Conservation (phyloP, 2,113 vertebrate genomes). For the Fukomys damarensis region DNA sequence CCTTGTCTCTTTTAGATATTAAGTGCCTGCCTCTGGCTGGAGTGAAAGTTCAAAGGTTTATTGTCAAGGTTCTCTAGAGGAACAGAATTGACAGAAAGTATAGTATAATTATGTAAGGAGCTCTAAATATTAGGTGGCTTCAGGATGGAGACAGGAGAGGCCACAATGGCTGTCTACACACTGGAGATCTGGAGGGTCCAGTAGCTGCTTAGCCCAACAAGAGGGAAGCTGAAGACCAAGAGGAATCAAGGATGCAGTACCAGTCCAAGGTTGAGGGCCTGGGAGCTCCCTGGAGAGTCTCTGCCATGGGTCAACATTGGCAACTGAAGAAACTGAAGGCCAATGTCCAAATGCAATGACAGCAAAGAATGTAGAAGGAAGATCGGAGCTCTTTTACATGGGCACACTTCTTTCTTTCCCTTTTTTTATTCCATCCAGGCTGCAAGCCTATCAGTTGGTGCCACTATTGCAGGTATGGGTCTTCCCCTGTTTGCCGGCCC, state of each 20-base stretch:
- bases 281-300: background rate
- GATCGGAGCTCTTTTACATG: background rate
- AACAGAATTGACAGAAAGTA: background rate
- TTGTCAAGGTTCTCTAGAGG: background rate
- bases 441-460: background rate
- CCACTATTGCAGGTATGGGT: background rate
- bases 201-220: background rate
- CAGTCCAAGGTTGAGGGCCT: background rate
- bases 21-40: background rate
- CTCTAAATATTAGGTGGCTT: background rate
- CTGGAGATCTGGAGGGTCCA: background rate
- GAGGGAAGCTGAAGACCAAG: background rate
- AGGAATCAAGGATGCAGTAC: background rate
- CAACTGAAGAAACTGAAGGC: background rate
- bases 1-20: fast-evolving
- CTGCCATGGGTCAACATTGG: background rate
- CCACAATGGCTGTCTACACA: background rate
- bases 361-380: background rate
- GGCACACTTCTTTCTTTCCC: background rate
- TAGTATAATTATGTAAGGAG: background rate
- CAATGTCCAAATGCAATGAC: background rate
- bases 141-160: background rate
- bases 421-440: background rate
- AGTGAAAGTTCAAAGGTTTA: fast-evolving
- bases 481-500: background rate